phyloP scores from a whole-genome alignment of 2,797 vertebrate genomes.

The Cyprinodon diabolis region DNA sequence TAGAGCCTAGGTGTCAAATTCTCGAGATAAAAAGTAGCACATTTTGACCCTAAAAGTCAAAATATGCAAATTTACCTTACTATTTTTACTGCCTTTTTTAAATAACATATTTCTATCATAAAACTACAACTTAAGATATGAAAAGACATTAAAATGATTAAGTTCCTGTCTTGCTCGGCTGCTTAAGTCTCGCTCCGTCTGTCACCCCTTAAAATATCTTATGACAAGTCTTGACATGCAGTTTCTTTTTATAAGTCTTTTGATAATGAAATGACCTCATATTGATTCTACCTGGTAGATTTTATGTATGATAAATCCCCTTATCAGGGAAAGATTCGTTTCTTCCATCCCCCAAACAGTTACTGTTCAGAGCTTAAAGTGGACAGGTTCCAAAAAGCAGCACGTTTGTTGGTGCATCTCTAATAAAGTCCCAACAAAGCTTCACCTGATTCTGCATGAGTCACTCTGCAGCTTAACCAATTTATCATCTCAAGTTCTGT shows the following conservation, averaged over 20 bases:
- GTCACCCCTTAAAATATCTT: neutral
- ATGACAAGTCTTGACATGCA: neutral
- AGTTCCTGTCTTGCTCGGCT: neutral
- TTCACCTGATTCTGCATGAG: constrained; percentile 15
- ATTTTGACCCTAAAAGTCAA: neutral
- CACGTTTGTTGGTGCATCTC: neutral
- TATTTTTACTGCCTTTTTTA: too few species aligned
- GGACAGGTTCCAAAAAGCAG: neutral
- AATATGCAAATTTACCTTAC: neutral
- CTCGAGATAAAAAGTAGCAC: neutral
- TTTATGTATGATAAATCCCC: too few species aligned
- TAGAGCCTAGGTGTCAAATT: neutral
- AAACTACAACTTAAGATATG: neutral
- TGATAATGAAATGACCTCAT: neutral
- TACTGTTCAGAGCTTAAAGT: neutral
- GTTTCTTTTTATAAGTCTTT: neutral
- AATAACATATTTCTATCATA: neutral
- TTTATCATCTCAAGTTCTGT: constrained; percentile 20
- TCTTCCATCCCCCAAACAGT: neutral
- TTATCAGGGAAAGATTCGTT: neutral
- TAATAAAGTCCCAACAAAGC: neutral
- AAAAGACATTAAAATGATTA: neutral
- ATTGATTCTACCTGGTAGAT: neutral
- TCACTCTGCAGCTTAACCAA: constrained; percentile 16
- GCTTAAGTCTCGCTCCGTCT: neutral